Evolutionary conservation across 2,888 invertebrate genomes (phyloP), one percentile per base, ranked within the genome.

Genomic region (Acleris laterana): DNA sequence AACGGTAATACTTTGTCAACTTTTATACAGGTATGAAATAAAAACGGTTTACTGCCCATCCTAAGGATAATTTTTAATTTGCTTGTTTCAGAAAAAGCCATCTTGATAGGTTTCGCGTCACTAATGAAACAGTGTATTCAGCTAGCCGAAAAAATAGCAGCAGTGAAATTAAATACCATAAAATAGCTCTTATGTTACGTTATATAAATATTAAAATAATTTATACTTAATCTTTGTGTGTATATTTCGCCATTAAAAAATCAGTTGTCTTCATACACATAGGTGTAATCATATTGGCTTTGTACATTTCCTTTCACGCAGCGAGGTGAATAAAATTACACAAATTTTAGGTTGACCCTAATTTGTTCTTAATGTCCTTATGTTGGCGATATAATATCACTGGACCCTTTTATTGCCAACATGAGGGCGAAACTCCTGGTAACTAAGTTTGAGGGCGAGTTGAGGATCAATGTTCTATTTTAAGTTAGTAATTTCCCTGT

Each of bases 11-110:
- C 25, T 2, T 25, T 25, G 9, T 7, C 28, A 28, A 7, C 3
- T 28, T 9, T 28, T 4, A 28, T 7, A 28, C 7, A 28, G 6
- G 28, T 7, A 28, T 28, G 6, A 9, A 28, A 28, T 32, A 32
- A 32, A 11, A 32, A 1, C 11, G 11, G 11, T 32, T 32, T 9
- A 11, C 32, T 7, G 11, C 13, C 28, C 28, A 49, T 49, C 5
- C 6, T 16, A 1, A 5, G 44, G 3, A 5, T 44, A 4, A n/a
- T n/a, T n/a, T 6, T 46, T 17, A 0, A 17, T 17, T n/a, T 46
- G 46, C 17, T 77, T 77, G 70, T 84, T 85, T 59, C 83, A 85
- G 85, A 86, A 70, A 75, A 78, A 42, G 84, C 80, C 4, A 83
- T 85, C 70, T 65, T 85, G 68, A 60, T 73, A 28, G 71, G 79